These are phyloP conservation scores for Glossosoma conforme DNA, from an alignment of 1,140 invertebrate species.

Conservation along the genomic window DNA sequence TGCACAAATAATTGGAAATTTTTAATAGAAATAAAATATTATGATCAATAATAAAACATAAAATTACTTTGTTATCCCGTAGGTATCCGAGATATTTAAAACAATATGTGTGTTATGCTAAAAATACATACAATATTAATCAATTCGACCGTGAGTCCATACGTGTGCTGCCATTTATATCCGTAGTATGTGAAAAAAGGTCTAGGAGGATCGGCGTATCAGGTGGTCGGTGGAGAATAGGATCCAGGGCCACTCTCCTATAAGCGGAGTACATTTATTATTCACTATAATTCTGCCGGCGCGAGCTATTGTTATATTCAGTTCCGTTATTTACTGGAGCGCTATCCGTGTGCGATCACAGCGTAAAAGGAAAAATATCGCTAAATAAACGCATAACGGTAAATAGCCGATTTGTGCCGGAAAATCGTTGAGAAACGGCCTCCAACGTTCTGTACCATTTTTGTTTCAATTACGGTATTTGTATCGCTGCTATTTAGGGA, in stretches of 20 bases:
- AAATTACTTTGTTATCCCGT: no score
- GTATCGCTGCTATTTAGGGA: conserved; percentile 8
- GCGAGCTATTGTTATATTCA: conserved; percentile 11
- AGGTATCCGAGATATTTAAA: no score
- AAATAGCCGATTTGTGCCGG: conserved; percentile 6
- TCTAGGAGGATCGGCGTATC: conserved; percentile 2
- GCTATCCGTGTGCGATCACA: not conserved
- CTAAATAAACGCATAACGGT: conserved; percentile 9
- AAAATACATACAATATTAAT: no score
- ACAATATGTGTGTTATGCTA: no score
- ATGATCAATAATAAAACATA: no score
- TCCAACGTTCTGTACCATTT: not conserved
- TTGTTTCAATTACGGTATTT: conserved; percentile 15
- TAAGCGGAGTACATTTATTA: conserved; percentile 16
- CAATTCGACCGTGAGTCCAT: no score
- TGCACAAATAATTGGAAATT: no score
- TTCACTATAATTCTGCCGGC: conserved; percentile 14
- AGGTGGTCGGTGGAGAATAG: conserved; percentile 1
- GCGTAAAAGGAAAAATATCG: conserved; percentile 3
- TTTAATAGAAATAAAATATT: no score
- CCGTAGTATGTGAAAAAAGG: conserved; percentile 2
- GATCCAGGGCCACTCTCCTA: not conserved
- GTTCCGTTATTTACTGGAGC: conserved; percentile 7
- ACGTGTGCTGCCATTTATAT: no score
- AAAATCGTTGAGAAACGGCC: conserved; percentile 7